A percentile compares a stretch with the other conserved stretches of the same genome.
Evolutionary conservation across 2,113 vertebrate genomes (phyloP).

Genomic region (Smithornis capensis): DNA sequence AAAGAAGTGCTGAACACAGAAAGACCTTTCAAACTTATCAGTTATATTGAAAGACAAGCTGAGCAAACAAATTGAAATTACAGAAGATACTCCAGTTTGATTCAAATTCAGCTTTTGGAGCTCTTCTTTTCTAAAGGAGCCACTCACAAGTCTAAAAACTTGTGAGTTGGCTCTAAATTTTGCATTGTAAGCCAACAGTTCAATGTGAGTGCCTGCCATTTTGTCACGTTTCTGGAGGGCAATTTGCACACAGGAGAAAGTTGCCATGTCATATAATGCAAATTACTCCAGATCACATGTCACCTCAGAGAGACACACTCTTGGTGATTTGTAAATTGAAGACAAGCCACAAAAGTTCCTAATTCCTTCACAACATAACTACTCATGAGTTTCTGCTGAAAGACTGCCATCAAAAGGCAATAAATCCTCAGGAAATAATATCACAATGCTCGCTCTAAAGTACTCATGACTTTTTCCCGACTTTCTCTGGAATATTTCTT

Average conservation of each 20-base stretch:
- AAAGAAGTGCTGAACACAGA: background rate
- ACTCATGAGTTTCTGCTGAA: constrained; percentile 56
- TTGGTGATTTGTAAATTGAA: constrained; percentile 65
- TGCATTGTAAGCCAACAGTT: background rate
- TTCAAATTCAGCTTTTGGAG: background rate
- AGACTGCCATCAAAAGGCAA: constrained; percentile 61
- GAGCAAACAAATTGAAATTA: background rate
- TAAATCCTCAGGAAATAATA: constrained; percentile 62
- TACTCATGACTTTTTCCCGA: constrained; percentile 42
- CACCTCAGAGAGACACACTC: constrained; percentile 45
- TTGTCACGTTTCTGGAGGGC: background rate
- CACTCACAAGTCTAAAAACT: background rate
- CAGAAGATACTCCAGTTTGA: background rate
- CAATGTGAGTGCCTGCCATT: background rate
- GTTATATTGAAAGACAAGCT: background rate
- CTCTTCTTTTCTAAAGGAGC: background rate
- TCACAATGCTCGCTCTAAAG: constrained; percentile 34
- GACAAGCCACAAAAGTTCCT: constrained; percentile 47
- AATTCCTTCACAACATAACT: constrained; percentile 47
- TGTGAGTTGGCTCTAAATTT: background rate
- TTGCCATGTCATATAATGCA: background rate
- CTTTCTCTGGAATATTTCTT: constrained; percentile 48
- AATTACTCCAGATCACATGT: background rate
- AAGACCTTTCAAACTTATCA: background rate
- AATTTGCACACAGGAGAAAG: constrained; percentile 36